phyloP scores from a whole-genome alignment of 2,113 vertebrate genomes.

The cat (Felis catus) region F.catus_Fca126_mat1.0 CM031417.1:4814501-4815000 shows the following conservation, averaged over 20 bases:
- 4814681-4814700: no score
- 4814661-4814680: no score
- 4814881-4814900: not conserved
- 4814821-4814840: no score
- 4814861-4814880: no score
- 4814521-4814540: not conserved
- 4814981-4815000: not conserved
- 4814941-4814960: not conserved
- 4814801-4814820: no score
- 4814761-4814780: no score
- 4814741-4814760: no score
- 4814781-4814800: no score
- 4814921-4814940: not conserved
- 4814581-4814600: not conserved
- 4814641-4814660: not conserved
- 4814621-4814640: not conserved
- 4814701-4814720: no score
- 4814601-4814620: not conserved
- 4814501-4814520: not conserved
- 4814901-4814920: not conserved
- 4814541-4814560: not conserved
- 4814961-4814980: not conserved
- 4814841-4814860: no score
- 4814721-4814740: no score
- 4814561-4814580: not conserved